A percentile compares a stretch with the other conserved stretches of the same genome.
These are phyloP conservation scores for Poicephalus gulielmi DNA, from an alignment of 2,113 vertebrate genomes.

Conservation along the genomic window DNA sequence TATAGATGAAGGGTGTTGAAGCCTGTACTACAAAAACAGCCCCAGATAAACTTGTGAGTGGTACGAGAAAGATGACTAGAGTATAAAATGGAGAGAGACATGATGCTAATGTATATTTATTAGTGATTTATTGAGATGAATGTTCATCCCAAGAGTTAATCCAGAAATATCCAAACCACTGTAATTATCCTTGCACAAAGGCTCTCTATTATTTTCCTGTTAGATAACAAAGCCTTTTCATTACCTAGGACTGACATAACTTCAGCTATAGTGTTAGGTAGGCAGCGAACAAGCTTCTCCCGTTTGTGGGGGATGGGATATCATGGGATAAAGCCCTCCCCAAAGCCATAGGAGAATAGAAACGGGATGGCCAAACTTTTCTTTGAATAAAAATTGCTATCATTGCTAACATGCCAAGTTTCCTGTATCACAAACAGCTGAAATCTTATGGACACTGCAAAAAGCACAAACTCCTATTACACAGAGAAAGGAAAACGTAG, in stretches of 20 bases:
- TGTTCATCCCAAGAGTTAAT: slow-evolving; percentile 31
- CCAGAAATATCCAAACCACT: slow-evolving; percentile 34
- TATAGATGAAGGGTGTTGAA: slow-evolving; percentile 20
- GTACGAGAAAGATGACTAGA: background rate
- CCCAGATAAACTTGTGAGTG: background rate
- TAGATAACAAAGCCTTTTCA: slow-evolving; percentile 50
- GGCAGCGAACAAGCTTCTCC: background rate
- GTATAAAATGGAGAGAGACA: slow-evolving; percentile 5
- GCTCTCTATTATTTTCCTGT: slow-evolving; percentile 52
- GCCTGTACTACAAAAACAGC: background rate
- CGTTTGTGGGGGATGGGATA: slow-evolving; percentile 20
- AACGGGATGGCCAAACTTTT: background rate
- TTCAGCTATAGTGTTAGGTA: slow-evolving; percentile 48
- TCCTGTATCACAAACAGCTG: background rate
- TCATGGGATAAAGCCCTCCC: background rate
- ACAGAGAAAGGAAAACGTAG: background rate
- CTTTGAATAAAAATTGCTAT: background rate
- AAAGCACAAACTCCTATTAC: slow-evolving; percentile 31
- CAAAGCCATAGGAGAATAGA: background rate
- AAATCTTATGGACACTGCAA: background rate
- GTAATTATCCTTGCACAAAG: slow-evolving; percentile 52
- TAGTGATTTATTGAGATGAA: slow-evolving; percentile 39
- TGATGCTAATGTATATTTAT: slow-evolving; percentile 52
- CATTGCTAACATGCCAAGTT: background rate
- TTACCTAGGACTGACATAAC: slow-evolving; percentile 46